Evolutionary conservation across 2,888 invertebrate genomes (phyloP).

Genomic region (Dicyrtoma fusca): DNA sequence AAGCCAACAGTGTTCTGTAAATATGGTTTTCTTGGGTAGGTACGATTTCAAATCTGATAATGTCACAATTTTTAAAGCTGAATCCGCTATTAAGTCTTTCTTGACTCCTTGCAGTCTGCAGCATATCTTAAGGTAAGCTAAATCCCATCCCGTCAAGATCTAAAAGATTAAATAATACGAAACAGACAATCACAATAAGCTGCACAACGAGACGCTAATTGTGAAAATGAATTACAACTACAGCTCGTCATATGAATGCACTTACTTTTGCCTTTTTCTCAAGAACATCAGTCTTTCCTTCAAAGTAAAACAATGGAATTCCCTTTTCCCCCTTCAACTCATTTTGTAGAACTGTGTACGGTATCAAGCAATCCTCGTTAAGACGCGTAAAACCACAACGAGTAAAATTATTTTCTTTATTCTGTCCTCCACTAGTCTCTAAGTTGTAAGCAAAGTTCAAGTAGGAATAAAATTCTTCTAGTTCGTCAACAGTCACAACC

Average conservation of each 20-base stretch:
- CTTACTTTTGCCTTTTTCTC: conserved; percentile 79
- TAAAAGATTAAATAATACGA: too few species aligned
- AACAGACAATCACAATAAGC: too few species aligned
- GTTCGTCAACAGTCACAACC: conserved; percentile 84
- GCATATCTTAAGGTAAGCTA: conserved; percentile 90
- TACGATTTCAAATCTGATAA: conserved; percentile 87
- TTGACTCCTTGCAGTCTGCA: conserved; percentile 92
- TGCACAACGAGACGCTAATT: too few species aligned
- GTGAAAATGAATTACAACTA: too few species aligned
- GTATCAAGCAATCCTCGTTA: conserved; percentile 90
- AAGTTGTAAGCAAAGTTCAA: conserved; percentile 81
- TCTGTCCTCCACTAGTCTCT: conserved; percentile 50
- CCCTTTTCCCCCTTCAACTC: conserved; percentile 68
- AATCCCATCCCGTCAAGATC: conserved; percentile 81
- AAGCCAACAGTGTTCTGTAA: too few species aligned
- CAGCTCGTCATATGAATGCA: neutral
- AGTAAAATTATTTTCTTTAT: conserved; percentile 62
- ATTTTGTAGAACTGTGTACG: conserved; percentile 80
- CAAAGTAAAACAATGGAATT: conserved; percentile 88
- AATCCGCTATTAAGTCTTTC: conserved; percentile 87
- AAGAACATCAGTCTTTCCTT: conserved; percentile 83
- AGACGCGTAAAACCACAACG: conserved; percentile 89
- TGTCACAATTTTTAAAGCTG: conserved; percentile 87
- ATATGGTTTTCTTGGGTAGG: conserved; percentile 79
- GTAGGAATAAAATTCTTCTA: conserved; percentile 87